Evolutionary conservation across 2,888 invertebrate species (phyloP).

Genomic region (Malachius bipustulatus): DNA sequence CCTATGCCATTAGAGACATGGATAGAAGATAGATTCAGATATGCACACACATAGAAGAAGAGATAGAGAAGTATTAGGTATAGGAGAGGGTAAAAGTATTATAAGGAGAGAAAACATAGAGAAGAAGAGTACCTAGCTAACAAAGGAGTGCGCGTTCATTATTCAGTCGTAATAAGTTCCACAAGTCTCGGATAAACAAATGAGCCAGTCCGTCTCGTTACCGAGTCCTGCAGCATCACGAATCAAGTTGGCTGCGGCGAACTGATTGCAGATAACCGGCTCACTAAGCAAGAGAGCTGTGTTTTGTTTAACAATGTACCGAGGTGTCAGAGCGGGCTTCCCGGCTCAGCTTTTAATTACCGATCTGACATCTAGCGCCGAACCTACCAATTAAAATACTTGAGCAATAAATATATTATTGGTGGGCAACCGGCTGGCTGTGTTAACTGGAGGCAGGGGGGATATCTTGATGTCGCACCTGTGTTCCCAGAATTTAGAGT

Average conservation of each 20-base stretch:
- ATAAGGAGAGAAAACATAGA: no score
- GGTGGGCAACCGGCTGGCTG: slow-evolving; percentile 18
- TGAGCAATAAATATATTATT: slow-evolving; percentile 33
- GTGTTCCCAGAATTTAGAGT: no score
- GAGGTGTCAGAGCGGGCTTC: slow-evolving; percentile 38
- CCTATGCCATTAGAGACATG: no score
- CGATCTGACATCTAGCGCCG: slow-evolving; percentile 35
- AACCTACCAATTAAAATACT: slow-evolving; percentile 37
- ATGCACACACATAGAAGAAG: no score
- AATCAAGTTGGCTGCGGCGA: slow-evolving; percentile 26
- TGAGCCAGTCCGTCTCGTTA: slow-evolving; percentile 34
- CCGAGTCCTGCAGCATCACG: slow-evolving; percentile 32
- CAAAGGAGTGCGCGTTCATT: slow-evolving; percentile 31
- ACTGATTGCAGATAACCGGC: slow-evolving; percentile 30
- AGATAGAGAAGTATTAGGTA: no score
- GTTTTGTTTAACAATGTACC: slow-evolving; percentile 36
- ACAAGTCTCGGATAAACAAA: slow-evolving; percentile 34
- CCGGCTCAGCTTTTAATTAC: slow-evolving; percentile 38
- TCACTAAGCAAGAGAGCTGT: slow-evolving; percentile 26
- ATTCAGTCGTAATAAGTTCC: slow-evolving; percentile 34
- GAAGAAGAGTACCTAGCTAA: no score
- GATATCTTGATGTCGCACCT: no score
- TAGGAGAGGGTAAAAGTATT: no score
- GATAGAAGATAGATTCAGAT: no score
- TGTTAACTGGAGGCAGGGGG: no score